These are phyloP conservation scores for Aradophagus sp. DNA, from an alignment of 1,140 invertebrate species.

Conservation along the genomic window DNA sequence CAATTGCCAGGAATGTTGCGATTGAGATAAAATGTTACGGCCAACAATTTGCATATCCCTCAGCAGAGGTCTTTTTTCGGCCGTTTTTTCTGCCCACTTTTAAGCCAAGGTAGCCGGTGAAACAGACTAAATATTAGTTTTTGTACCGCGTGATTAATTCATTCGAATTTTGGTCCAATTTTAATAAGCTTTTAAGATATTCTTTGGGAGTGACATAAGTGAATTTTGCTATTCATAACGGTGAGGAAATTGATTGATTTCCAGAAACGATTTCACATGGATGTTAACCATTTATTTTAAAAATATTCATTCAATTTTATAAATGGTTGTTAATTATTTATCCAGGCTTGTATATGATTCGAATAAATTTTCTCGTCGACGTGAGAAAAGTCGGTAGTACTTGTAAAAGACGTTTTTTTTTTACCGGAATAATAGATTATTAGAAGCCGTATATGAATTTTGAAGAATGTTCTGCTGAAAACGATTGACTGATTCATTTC, in stretches of 20 bases:
- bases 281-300: constrained; percentile 11
- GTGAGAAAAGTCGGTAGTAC: too few species aligned
- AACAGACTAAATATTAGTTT: constrained; percentile 31
- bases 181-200: constrained; percentile 41
- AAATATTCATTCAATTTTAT: constrained; percentile 17
- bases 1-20: constrained; percentile 40
- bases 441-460: too few species aligned
- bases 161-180: constrained; percentile 25
- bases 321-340: background rate
- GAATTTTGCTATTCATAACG: constrained; percentile 22
- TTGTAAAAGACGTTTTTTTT: too few species aligned
- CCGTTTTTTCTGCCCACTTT: constrained; percentile 5
- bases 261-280: constrained; percentile 12
- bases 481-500: constrained; percentile 28
- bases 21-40: constrained; percentile 26
- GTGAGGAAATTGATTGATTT: constrained; percentile 38
- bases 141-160: constrained; percentile 30
- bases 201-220: constrained; percentile 20
- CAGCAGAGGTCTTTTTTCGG: background rate
- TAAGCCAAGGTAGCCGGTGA: constrained; percentile 2
- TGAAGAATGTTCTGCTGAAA: constrained; percentile 28
- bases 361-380: too few species aligned
- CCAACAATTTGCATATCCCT: constrained; percentile 35
- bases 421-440: constrained; percentile 17
- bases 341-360: too few species aligned